Conservation (phyloP, 2,888 invertebrate species). For the Thera obeliscata region DNA sequence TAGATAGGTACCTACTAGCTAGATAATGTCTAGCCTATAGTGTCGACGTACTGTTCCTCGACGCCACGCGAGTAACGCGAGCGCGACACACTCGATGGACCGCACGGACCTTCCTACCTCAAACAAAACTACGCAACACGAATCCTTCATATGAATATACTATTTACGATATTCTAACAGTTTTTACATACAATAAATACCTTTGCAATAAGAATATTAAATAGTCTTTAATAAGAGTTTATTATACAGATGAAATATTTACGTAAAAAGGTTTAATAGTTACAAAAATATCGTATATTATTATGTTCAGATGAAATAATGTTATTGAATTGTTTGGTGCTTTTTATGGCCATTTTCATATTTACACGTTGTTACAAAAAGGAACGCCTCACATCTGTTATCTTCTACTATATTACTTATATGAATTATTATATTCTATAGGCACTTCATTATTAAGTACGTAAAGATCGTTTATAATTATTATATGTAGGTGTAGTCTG, state of each 20-base stretch:
- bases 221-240: constrained; percentile 80
- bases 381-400: constrained; percentile 66
- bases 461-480: constrained; percentile 29
- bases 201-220: constrained; percentile 73
- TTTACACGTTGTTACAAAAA: constrained; percentile 74
- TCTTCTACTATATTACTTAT: constrained; percentile 48
- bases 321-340: constrained; percentile 73
- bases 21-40: constrained; percentile 37
- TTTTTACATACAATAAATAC: constrained; percentile 65
- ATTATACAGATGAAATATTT: constrained; percentile 78
- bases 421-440: constrained; percentile 32
- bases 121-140: constrained; percentile 78
- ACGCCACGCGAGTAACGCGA: too few species aligned
- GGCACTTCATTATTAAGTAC: constrained; percentile 44
- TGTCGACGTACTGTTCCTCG: constrained; percentile 46
- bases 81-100: constrained; percentile 42
- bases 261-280: constrained; percentile 73
- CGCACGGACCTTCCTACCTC: constrained; percentile 79
- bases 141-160: constrained; percentile 75
- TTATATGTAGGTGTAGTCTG: constrained; percentile 59
- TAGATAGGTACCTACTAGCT: constrained; percentile 5
- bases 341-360: constrained; percentile 74
- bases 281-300: constrained; percentile 68
- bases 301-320: constrained; percentile 64
- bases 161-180: constrained; percentile 67